A percentile compares a stretch with the other conserved stretches of the same genome.
Conservation (phyloP, 2,113 vertebrate species). For the Atrichornis clamosus region DNA sequence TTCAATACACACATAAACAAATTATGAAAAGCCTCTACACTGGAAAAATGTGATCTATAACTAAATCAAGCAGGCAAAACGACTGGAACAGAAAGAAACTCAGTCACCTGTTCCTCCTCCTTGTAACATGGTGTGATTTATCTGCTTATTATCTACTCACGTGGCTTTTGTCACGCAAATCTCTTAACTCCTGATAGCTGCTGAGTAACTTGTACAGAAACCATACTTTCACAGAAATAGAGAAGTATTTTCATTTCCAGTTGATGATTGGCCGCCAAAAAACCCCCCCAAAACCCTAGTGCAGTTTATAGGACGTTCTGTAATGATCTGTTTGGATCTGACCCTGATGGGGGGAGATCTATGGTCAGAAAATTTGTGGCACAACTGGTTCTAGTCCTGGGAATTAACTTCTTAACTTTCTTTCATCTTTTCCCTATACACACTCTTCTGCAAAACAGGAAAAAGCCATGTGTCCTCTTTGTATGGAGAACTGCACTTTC, state of each 20-base stretch:
- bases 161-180: background rate
- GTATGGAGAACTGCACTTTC: background rate
- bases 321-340: background rate
- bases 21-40: background rate
- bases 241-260: background rate
- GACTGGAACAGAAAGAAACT: background rate
- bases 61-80: background rate
- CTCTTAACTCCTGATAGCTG: background rate
- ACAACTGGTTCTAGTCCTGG: background rate
- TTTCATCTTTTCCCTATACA: background rate
- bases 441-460: background rate
- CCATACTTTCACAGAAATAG: background rate
- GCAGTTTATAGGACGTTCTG: background rate
- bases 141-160: background rate
- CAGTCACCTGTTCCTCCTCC: background rate
- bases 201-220: background rate
- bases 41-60: background rate
- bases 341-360: too few species aligned
- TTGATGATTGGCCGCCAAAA: background rate
- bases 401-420: background rate
- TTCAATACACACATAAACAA: background rate
- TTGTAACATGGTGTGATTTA: background rate
- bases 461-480: background rate
- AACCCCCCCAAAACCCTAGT: background rate
- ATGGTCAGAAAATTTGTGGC: background rate